A percentile compares a stretch with the other conserved stretches of the same genome.
phyloP scores from a whole-genome alignment of 2,797 vertebrate species.

The Alosa sapidissima region DNA sequence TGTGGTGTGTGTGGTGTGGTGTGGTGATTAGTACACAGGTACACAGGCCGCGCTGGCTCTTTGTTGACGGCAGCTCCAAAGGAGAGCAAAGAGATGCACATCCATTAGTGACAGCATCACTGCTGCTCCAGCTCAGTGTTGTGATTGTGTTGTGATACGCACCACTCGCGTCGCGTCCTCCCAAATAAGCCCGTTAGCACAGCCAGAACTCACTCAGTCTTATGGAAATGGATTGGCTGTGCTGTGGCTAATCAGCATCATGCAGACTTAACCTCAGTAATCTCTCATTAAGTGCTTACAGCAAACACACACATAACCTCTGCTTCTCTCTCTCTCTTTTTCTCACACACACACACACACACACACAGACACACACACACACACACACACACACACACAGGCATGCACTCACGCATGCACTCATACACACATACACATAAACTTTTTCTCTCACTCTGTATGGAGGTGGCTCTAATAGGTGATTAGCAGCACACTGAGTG shows the following conservation, averaged over 20 bases:
- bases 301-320: not conserved
- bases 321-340: not conserved
- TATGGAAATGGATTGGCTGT: not conserved
- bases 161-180: not conserved
- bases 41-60: not conserved
- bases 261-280: conserved; percentile 15
- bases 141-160: not conserved
- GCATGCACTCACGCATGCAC: not conserved
- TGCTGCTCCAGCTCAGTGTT: not conserved
- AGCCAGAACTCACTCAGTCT: not conserved
- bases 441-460: not conserved
- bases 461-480: not conserved
- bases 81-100: not conserved
- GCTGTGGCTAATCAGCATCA: conserved; percentile 3
- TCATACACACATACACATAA: not conserved
- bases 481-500: not conserved
- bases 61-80: not conserved
- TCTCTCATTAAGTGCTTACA: conserved; percentile 4
- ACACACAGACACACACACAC: too few species aligned
- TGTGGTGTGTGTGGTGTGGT: too few species aligned
- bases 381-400: not conserved
- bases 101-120: not conserved
- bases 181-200: not conserved
- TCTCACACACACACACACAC: not conserved
- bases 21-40: not conserved